Conservation (phyloP, 2,113 vertebrate species). For the Forbesichthys agassizii region DNA sequence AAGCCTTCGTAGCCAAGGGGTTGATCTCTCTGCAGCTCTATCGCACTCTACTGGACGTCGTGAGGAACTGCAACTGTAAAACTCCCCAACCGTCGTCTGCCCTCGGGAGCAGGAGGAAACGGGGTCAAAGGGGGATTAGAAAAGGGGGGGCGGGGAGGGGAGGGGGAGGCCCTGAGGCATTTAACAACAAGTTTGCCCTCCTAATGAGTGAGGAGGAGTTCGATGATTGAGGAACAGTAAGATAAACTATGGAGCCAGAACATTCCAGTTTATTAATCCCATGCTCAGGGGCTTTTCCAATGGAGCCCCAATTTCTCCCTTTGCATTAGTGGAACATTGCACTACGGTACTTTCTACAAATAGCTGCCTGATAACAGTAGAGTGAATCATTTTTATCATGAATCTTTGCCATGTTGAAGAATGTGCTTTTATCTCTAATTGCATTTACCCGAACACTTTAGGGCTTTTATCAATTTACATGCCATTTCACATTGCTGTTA, state of each 20-base stretch:
- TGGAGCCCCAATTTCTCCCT: not conserved
- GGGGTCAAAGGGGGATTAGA: not conserved
- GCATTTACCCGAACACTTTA: not conserved
- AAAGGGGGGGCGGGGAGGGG: conserved; percentile 28
- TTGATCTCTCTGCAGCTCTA: conserved; percentile 77
- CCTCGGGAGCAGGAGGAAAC: conserved; percentile 15
- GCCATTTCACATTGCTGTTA: no score
- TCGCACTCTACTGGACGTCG: conserved; percentile 51
- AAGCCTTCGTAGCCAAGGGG: conserved; percentile 72
- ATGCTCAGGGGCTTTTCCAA: conserved; percentile 22
- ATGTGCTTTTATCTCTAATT: not conserved
- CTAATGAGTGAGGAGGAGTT: conserved; percentile 60
- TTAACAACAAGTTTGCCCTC: conserved; percentile 68
- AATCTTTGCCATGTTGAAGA: no score
- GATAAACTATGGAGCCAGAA: not conserved
- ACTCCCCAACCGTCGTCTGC: conserved; percentile 17
- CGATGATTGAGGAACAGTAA: conserved; percentile 16
- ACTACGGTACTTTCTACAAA: not conserved
- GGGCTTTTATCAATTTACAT: conserved; percentile 5
- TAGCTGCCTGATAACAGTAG: no score
- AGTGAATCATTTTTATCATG: no score
- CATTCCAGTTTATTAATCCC: conserved; percentile 36
- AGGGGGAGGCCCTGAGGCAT: conserved; percentile 16
- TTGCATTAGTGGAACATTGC: not conserved
- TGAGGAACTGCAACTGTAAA: conserved; percentile 44